Evolutionary conservation across 1,140 invertebrate genomes (phyloP), one percentile per base, ranked within the genome.

Genomic region (Micrasema longulum): DNA sequence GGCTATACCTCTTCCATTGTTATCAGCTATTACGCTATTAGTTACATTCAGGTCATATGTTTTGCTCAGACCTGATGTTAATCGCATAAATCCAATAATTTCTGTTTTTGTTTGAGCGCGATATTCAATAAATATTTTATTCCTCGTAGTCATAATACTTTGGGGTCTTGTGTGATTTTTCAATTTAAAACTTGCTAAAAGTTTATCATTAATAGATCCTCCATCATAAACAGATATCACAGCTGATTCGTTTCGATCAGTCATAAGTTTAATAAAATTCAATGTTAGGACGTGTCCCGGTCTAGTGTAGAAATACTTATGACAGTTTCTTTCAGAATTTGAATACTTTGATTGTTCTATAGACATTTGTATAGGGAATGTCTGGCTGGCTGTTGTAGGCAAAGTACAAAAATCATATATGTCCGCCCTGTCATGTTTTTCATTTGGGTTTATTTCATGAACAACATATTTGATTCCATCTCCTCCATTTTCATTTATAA

Each of bases 1-100:
- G 3, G 89, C 91, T 50, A 98, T 89, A 23, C 98, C 98, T 81
- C 97, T 91, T 0, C 97, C 97, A 77, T 93, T 93, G 82, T 99
- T 99, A 76, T 94, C 89, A 0, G 90, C 89, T 41, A 99, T 90
- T 20, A 91, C 88, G 14, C 93, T 93, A 73, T 93, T 91, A 0
- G 91, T 93, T 6, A 99, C 88, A 72, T 96, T 94, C 1, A 99
- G 85, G 80, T 98, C 96, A 77, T 92, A 93, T 52, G 90, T 91
- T 88, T 96, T 95, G 82, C 89, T 88, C 22, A 89, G 86, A 11
- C 92, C 92, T 0, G 94, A 92, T 0, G 90, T 90, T 36, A 97
- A 79, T 74, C 92, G 86, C 63, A 97, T 84, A 76, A 92, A 93
- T 2, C 92, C 89, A 9, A 91, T 83, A 31, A 92, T 87, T 73